Evolutionary conservation across 2,113 vertebrate genomes (phyloP), one percentile per base, ranked within the genome.

Genomic region (Tretioscincus oriximinensis): DNA sequence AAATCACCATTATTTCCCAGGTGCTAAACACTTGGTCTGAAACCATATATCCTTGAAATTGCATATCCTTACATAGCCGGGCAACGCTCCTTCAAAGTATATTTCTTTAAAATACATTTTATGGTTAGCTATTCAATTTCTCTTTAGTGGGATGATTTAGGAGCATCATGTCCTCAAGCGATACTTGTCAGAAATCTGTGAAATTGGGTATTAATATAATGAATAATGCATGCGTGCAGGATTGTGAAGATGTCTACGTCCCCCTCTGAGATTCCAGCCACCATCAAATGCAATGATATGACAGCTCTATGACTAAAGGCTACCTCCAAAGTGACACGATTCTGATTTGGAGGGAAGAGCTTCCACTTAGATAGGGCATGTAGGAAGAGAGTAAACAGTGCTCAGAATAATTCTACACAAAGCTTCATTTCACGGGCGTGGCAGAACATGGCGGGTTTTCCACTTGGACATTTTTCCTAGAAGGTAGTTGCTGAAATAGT

Each of bases 41-140:
- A 67, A 74, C 80, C 5, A 22, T 12, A 58, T 1, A 9, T 45
- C 83, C 72, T 75, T 84, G n/a, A 89, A 89, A 87, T 69, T 61
- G 51, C 20, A 70, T 47, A 41, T 6, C 49, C 71, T 73, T 29
- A 60, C 3, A 68, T 47, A 76, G 58, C 7, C 26, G 24, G 28
- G 45, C 47, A 76, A 76, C 26, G 16, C 26, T 83, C 79, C 66
- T 74, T 83, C 28, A 76, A 18, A 67, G 7, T 1, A 2, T 9
- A 41, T 83, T 45, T 85, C 69, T 54, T 45, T 16, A 67, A 28
- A 60, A 6, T 2, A 80, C 82, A 65, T 65, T 1, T 77, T 85
- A 78, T 84, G 45, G 26, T 10, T 60, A 84, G 70, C 31, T 83
- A 64, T 85, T 60, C 29, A 78, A 81, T 71, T 81, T 84, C 60